Evolutionary conservation across 2,113 vertebrate species (phyloP).

Genomic region (Oncorhynchus clarkii): DNA sequence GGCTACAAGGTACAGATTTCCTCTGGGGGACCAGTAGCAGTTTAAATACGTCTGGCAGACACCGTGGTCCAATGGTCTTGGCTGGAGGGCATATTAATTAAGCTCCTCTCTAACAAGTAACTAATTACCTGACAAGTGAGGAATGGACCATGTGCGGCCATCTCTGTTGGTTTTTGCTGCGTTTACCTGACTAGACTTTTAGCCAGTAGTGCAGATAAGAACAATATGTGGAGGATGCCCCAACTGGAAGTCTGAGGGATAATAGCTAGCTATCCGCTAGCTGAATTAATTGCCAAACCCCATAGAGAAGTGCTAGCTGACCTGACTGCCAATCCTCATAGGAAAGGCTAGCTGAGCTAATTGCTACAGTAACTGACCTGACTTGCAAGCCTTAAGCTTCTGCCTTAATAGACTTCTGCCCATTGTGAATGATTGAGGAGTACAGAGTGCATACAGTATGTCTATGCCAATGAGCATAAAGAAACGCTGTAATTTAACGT

Average conservation of each 20-base stretch:
- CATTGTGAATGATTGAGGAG: neutral
- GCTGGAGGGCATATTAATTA: slow-evolving; percentile 17
- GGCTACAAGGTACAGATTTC: neutral
- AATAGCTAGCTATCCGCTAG: too few species aligned
- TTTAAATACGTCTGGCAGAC: neutral
- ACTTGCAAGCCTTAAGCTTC: neutral
- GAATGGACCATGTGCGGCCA: neutral
- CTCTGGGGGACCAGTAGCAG: neutral
- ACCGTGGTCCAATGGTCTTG: neutral
- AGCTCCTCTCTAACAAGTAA: slow-evolving; percentile 27
- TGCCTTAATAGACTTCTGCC: neutral
- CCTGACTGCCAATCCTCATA: neutral
- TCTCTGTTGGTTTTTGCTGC: neutral
- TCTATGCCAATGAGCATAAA: neutral
- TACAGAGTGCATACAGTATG: neutral
- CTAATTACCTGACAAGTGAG: slow-evolving; percentile 23
- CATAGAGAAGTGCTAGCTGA: neutral
- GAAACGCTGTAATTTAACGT: too few species aligned
- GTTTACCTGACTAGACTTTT: neutral
- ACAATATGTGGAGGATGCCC: neutral
- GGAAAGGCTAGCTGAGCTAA: neutral
- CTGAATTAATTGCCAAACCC: neutral
- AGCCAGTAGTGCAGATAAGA: neutral
- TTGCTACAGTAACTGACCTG: neutral
- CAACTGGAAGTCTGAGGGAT: neutral